Conservation (phyloP, 1,140 invertebrate genomes). For the Leucophenga varia region DNA sequence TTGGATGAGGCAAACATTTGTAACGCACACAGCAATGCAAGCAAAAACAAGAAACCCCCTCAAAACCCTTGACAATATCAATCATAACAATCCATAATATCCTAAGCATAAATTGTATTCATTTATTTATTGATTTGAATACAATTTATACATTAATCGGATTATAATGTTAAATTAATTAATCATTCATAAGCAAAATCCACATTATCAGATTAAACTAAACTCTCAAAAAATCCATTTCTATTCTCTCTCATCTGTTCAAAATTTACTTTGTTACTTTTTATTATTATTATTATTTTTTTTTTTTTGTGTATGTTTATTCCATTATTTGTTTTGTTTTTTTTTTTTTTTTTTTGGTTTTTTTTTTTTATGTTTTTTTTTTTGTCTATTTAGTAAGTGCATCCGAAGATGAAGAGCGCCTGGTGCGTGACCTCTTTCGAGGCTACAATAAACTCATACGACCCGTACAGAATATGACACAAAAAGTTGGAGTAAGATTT, state of each 20-base stretch:
- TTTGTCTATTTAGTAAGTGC: slow-evolving; percentile 49
- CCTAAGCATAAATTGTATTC: no score
- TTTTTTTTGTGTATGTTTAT: not conserved
- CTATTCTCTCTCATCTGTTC: not conserved
- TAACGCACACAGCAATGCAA: no score
- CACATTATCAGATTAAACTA: no score
- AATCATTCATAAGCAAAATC: no score
- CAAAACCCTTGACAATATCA: no score
- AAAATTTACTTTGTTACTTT: not conserved
- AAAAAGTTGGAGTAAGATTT: slow-evolving; percentile 94
- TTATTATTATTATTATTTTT: slow-evolving; percentile 2
- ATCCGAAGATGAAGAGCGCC: slow-evolving; percentile 88
- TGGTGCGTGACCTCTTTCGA: slow-evolving; percentile 95
- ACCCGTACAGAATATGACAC: slow-evolving; percentile 96
- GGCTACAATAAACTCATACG: slow-evolving; percentile 99
- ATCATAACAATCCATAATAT: no score
- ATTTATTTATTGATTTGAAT: no score
- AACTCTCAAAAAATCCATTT: slow-evolving; percentile 6
- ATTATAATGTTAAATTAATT: no score
- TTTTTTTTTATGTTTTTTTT: slow-evolving; percentile 15
- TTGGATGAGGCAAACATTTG: no score
- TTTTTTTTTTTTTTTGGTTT: not conserved
- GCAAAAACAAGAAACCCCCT: no score
- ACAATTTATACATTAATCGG: no score
- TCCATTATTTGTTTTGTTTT: not conserved